These are phyloP conservation scores for Acronicta psi DNA, from an alignment of 2,888 invertebrate genomes.

Conservation along the genomic window DNA sequence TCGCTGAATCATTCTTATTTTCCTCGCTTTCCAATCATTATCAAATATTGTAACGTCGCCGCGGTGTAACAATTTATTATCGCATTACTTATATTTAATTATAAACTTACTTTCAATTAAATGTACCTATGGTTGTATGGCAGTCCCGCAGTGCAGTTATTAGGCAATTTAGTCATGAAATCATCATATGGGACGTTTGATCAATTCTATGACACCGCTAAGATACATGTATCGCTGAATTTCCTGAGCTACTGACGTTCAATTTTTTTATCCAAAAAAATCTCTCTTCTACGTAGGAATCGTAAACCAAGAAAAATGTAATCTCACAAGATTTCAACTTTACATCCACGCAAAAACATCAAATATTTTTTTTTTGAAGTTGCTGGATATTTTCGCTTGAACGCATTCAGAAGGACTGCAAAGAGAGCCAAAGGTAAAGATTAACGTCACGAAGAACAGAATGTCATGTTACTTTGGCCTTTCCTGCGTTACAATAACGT, in stretches of 20 bases:
- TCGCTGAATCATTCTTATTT: slow-evolving; percentile 22
- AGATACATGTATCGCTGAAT: slow-evolving; percentile 5
- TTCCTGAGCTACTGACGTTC: slow-evolving; percentile 21
- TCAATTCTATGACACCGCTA: too few relatives aligned
- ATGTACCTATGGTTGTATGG: too few relatives aligned
- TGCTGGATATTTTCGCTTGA: slow-evolving; percentile 69
- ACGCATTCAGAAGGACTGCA: slow-evolving; percentile 69
- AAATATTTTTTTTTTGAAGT: slow-evolving; percentile 70
- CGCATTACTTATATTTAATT: too few relatives aligned
- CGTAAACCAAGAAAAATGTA: slow-evolving; percentile 46
- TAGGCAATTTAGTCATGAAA: too few relatives aligned
- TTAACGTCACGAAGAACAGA: slow-evolving; percentile 57
- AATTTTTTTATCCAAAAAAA: slow-evolving; percentile 41
- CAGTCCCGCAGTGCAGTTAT: too few relatives aligned
- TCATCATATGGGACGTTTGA: too few relatives aligned
- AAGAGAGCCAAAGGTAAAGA: slow-evolving; percentile 65
- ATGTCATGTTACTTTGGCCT: slow-evolving; percentile 64
- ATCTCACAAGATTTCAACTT: slow-evolving; percentile 58
- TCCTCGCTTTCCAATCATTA: too few relatives aligned
- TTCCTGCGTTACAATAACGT: slow-evolving; percentile 65
- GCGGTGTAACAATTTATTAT: too few relatives aligned
- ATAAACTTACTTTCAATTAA: too few relatives aligned
- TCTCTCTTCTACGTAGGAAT: slow-evolving; percentile 38
- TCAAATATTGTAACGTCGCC: slow-evolving; percentile 24
- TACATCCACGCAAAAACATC: slow-evolving; percentile 64